Base-by-base conservation (phyloP, 1,140 invertebrate species). In the Apis dorsata region DNA sequence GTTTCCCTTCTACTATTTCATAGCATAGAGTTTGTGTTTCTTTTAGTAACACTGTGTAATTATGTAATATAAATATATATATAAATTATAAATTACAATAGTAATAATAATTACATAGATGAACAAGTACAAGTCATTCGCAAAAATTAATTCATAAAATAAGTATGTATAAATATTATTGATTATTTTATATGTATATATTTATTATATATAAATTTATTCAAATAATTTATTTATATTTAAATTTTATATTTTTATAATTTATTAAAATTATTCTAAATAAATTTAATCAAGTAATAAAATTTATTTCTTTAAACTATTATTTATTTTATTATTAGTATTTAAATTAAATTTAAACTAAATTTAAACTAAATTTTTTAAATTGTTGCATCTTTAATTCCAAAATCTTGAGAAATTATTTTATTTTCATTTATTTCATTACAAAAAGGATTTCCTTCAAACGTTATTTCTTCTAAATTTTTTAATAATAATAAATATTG, bases 391-490 rank as follows among this genome's bases (percentile, higher is more conserved):
- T 44, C 28, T 53, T 49, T 72, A 53, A 74, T 24, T 24, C 28
- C 62, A 28, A 86, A 74, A 34, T 75, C 53, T 28, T 70, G 15
- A 24, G 69, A 62, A 44, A 77, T 80, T 34, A 84, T 73, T 71
- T 82, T 85, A 72, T 87, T 84, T 17, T 84, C 79, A 73, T 77
- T 89, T 28, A 44, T 72, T 19, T 79, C 72, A 28, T 69, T 81
- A 53, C 70, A 89, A 5, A 90, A 60, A 34, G 80, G 84, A 84
- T 90, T 90, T 17, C 88, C 89, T 28, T 83, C 57, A 13, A 89
- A 65, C n/a, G 88, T 90, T 28, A 90, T 49, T 81, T 90, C 89
- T 66, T 70, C 79, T 57, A 90, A 79, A 57, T 87, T 80, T 55
- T 80, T 69, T 51, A 90, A 55, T 19, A 17, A 44, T 9, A 17